Evolutionary conservation across 2,888 invertebrate genomes (phyloP), one percentile per base, ranked within the genome.

Genomic region (Colletes collaris): DNA sequence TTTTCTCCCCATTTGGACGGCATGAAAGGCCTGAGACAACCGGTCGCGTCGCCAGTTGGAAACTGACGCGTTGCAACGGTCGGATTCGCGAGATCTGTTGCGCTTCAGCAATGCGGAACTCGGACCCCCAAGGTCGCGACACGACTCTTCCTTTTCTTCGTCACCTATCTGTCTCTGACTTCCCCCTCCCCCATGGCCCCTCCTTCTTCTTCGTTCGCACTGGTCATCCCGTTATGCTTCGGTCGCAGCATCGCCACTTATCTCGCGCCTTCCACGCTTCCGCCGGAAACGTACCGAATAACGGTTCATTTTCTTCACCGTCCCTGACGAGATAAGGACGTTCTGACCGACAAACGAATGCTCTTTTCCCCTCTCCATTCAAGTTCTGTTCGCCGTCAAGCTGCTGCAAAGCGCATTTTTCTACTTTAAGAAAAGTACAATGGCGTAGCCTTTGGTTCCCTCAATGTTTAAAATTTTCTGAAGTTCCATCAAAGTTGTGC

Each of bases 71-170:
- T 13, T 62, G 52, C 62, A 44, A 44, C 65, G 58, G 37, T 46
- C 64, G 59, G 73, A 58, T 74, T 55, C 59, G 35, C 65, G 73
- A 78, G 78, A 80, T 82, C 81, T 80, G 81, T 81, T 80, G 84
- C 82, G 86, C 83, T 86, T 78, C 82, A 84, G 85, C 89, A 90
- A 90, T 88, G 89, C 89, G 90, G 90, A 90, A 90, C 88, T 89
- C 78, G 66, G 56, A 60, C 64, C 79, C 88, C 79, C 88, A 88
- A 89, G 88, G 87, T 85, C 86, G 74, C 77, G 78, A 66, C 79
- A 63, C 49, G 73, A 62, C 67, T 78, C 73, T 77, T 83, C 73
- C 80, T 75, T 78, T 76, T 82, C 70, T 65, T 58, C 55, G 46
- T 52, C 44, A n/a, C 6, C 55, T 73, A 44, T 67, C 65, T 77